Percentiles rank a stretch among this genome's conserved stretches.
phyloP scores from a whole-genome alignment of 2,113 vertebrate species.

The Leptocoma aspasia region DNA sequence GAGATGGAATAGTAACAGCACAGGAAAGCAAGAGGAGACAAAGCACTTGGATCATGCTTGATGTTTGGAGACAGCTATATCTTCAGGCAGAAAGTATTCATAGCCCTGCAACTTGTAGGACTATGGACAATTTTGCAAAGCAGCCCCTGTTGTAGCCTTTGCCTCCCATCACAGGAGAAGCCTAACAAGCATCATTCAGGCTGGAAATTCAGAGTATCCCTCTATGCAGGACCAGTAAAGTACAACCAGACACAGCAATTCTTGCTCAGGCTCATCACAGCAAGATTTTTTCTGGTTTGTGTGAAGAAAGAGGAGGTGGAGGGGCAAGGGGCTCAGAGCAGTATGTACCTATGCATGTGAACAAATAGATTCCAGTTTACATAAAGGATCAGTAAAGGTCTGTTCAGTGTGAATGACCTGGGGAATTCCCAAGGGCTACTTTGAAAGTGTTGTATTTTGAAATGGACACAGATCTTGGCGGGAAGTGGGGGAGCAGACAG shows the following conservation, averaged over 20 bases:
- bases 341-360: neutral
- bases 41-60: neutral
- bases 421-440: slow-evolving; percentile 11
- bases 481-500: slow-evolving; percentile 42
- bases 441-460: slow-evolving; percentile 29
- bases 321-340: neutral
- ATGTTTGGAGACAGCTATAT: neutral
- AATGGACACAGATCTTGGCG: slow-evolving; percentile 37
- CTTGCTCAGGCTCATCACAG: neutral
- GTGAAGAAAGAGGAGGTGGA: neutral
- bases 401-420: neutral
- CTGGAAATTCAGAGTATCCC: neutral
- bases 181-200: neutral
- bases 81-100: neutral
- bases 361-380: neutral
- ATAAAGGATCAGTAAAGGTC: neutral
- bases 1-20: neutral
- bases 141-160: neutral
- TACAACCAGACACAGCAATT: neutral
- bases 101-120: neutral
- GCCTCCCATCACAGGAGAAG: neutral
- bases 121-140: neutral
- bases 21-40: neutral
- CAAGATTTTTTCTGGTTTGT: neutral
- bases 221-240: neutral